Conservation (phyloP, 1,140 invertebrate species). For the Drosophila bocqueti region DNA sequence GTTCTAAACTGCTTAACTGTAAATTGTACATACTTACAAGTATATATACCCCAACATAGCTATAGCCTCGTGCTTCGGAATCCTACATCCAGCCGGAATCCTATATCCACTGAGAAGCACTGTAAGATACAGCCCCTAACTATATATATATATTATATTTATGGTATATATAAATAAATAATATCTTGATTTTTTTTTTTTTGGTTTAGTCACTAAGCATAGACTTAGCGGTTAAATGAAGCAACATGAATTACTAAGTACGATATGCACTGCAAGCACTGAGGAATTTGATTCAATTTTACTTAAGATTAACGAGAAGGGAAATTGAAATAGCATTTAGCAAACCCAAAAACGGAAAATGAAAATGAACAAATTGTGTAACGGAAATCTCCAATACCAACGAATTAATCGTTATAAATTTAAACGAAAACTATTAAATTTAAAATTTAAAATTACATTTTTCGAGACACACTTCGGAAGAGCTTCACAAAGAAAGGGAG, state of each 20-base stretch:
- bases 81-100: slow-evolving; percentile 17
- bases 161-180: slow-evolving; percentile 19
- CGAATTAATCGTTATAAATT: slow-evolving; percentile 35
- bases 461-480: slow-evolving; percentile 37
- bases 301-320: slow-evolving; percentile 78
- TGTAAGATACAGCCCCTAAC: slow-evolving; percentile 29
- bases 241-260: slow-evolving; percentile 62
- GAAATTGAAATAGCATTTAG: slow-evolving; percentile 72
- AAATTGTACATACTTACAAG: slow-evolving; percentile 49
- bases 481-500: neutral
- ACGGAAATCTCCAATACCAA: slow-evolving; percentile 37
- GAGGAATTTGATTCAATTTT: slow-evolving; percentile 85
- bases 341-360: slow-evolving; percentile 16
- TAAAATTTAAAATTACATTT: slow-evolving; percentile 23
- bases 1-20: slow-evolving; percentile 76
- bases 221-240: slow-evolving; percentile 43
- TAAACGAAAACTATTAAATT: slow-evolving; percentile 9
- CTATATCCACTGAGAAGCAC: slow-evolving; percentile 24
- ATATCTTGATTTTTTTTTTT: slow-evolving; percentile 26
- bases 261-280: slow-evolving; percentile 85
- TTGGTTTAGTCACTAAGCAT: slow-evolving; percentile 52
- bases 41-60: slow-evolving; percentile 1
- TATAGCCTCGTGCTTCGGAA: slow-evolving; percentile 15
- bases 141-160: slow-evolving; percentile 15
- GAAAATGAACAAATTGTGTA: neutral